phyloP scores from a whole-genome alignment of 1,140 invertebrate species.

The Brachionus manjavacas region DNA sequence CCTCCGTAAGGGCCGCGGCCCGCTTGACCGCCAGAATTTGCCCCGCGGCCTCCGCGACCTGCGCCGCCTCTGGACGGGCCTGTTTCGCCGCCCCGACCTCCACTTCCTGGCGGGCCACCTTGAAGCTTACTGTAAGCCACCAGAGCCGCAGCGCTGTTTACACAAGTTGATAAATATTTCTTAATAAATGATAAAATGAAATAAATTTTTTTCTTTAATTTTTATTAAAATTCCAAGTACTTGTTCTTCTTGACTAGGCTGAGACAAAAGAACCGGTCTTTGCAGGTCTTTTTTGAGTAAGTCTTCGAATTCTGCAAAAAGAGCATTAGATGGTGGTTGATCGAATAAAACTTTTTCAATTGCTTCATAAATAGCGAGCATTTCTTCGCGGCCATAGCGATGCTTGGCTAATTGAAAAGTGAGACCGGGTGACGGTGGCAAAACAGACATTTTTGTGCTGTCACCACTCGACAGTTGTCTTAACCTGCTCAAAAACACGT shows the following conservation, averaged over 20 bases:
- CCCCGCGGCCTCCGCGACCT: neutral
- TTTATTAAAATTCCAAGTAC: neutral
- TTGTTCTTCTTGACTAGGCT: conserved; percentile 73
- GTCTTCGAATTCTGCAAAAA: conserved; percentile 61
- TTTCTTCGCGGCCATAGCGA: conserved; percentile 78
- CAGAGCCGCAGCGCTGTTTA: neutral
- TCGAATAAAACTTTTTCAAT: conserved; percentile 61
- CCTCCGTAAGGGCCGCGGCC: neutral
- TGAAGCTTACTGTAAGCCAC: neutral
- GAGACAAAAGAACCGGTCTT: conserved; percentile 69
- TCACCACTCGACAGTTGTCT: conserved; percentile 41
- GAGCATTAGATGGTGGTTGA: conserved; percentile 62
- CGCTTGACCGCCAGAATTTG: neutral
- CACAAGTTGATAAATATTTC: conserved; percentile 41
- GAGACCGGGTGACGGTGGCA: conserved; percentile 40
- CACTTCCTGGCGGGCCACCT: neutral
- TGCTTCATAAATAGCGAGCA: conserved; percentile 69
- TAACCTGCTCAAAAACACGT: neutral
- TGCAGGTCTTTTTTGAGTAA: conserved; percentile 72
- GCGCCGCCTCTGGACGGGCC: neutral
- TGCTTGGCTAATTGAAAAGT: conserved; percentile 65
- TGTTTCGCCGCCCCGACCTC: neutral
- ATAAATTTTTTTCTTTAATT: neutral
- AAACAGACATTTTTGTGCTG: neutral
- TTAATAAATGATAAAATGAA: neutral